Percentiles rank a stretch among this genome's conserved stretches.
These are phyloP conservation scores for Timema cristinae DNA, from an alignment of 2,888 invertebrate genomes.

Conservation along the genomic window DNA sequence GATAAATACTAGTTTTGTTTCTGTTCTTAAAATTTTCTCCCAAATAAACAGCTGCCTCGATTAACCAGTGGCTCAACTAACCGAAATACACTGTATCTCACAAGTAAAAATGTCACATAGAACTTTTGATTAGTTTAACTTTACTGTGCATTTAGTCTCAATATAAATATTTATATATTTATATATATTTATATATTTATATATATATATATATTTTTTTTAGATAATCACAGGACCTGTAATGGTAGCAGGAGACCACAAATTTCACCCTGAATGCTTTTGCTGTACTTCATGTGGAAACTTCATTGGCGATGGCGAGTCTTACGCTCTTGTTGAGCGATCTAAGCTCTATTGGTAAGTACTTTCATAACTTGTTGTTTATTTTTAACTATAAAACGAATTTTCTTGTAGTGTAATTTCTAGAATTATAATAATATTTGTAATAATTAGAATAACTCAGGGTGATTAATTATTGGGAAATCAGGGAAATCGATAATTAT, in stretches of 20 bases:
- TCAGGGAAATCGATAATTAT: too few relatives aligned
- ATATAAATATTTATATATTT: neutral
- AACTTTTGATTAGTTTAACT: too few relatives aligned
- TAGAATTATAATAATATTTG: constrained; percentile 12
- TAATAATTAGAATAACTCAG: neutral
- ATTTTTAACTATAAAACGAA: constrained; percentile 18
- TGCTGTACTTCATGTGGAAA: constrained; percentile 75
- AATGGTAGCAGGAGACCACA: constrained; percentile 92
- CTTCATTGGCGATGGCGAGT: constrained; percentile 88
- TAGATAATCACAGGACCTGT: constrained; percentile 77
- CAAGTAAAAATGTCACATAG: too few relatives aligned
- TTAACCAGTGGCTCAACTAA: too few relatives aligned
- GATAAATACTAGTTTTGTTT: too few relatives aligned
- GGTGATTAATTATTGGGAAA: too few relatives aligned
- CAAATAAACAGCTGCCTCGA: too few relatives aligned
- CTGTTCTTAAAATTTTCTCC: too few relatives aligned
- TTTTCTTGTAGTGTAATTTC: neutral
- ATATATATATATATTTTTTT: constrained; percentile 12
- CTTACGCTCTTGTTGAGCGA: constrained; percentile 87
- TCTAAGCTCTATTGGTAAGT: constrained; percentile 80
- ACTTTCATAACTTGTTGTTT: constrained; percentile 15
- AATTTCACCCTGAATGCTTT: constrained; percentile 95
- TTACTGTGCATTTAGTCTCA: too few relatives aligned
- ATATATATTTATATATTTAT: constrained; percentile 3
- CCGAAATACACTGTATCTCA: too few relatives aligned